These are phyloP conservation scores for Pelagia noctiluca DNA, from an alignment of 30 jellyfish, hydroid and myxozoan genomes.

Conservation along the genomic window DNA sequence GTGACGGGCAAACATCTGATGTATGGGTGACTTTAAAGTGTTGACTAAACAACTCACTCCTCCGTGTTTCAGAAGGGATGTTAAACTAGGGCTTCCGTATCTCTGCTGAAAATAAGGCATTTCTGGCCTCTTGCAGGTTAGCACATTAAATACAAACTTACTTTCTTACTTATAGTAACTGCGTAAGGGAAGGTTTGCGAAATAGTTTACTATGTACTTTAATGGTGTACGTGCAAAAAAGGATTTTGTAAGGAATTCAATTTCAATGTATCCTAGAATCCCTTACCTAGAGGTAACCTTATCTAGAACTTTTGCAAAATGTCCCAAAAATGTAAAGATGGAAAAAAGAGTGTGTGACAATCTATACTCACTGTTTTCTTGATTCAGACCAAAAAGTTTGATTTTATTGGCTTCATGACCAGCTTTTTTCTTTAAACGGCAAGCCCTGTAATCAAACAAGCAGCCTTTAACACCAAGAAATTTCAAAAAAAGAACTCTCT, in stretches of 20 bases:
- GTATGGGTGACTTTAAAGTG: no score
- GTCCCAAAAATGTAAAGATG: not conserved
- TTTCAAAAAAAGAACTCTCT: not conserved
- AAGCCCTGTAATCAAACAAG: constrained; percentile 58
- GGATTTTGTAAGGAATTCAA: not conserved
- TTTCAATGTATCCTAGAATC: not conserved
- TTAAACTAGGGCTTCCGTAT: no score
- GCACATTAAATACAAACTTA: no score
- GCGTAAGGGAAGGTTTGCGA: not conserved
- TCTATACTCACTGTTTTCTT: constrained; percentile 69
- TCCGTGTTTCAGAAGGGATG: no score
- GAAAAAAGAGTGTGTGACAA: not conserved
- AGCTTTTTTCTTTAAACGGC: constrained; percentile 92
- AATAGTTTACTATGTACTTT: not conserved
- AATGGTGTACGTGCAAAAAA: not conserved
- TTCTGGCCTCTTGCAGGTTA: no score
- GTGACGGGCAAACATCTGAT: not conserved
- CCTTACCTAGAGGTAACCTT: not conserved
- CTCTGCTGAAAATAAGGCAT: no score
- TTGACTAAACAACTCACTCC: no score
- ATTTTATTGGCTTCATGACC: constrained; percentile 91
- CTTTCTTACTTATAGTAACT: no score
- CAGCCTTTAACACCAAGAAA: not conserved
- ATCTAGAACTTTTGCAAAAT: not conserved
- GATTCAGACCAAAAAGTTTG: constrained; percentile 77